phyloP scores from a whole-genome alignment of 2,888 invertebrate genomes.

The Cordilura impudica region DNA sequence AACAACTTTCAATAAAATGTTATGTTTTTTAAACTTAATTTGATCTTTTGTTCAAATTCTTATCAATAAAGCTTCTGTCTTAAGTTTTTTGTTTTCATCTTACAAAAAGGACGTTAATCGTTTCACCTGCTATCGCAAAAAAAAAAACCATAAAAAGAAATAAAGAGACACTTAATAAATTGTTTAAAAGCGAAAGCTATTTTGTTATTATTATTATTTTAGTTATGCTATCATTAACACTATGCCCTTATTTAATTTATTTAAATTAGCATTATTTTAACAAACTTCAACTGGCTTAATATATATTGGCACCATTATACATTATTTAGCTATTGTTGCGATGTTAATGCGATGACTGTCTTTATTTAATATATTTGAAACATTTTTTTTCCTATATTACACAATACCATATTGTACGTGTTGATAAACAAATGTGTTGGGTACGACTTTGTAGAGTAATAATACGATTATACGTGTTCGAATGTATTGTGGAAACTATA shows the following conservation, averaged over 20 bases:
- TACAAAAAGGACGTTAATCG: slow-evolving; percentile 12
- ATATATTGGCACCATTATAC: slow-evolving; percentile 47
- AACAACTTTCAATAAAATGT: too few relatives aligned
- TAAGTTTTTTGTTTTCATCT: slow-evolving; percentile 45
- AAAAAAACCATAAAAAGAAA: slow-evolving; percentile 16
- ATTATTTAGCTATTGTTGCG: slow-evolving; percentile 19
- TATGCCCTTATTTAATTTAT: slow-evolving; percentile 53
- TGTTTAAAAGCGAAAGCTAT: slow-evolving; percentile 48
- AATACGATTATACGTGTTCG: slow-evolving; percentile 20
- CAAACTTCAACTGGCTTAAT: slow-evolving; percentile 16
- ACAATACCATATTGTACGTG: slow-evolving; percentile 55
- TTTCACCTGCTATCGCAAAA: slow-evolving; percentile 15
- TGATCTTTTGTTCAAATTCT: background rate
- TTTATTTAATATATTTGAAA: slow-evolving; percentile 12
- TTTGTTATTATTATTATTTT: slow-evolving; percentile 23
- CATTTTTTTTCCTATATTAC: slow-evolving; percentile 44
- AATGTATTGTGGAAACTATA: slow-evolving; percentile 11
- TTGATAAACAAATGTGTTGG: slow-evolving; percentile 35
- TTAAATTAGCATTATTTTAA: slow-evolving; percentile 51
- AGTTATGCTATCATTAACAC: slow-evolving; percentile 18
- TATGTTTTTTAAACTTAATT: too few relatives aligned
- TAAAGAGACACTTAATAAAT: slow-evolving; percentile 16
- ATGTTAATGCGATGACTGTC: slow-evolving; percentile 31
- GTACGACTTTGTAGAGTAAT: slow-evolving; percentile 14
- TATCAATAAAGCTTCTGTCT: slow-evolving; percentile 27